Conservation (phyloP, 2,797 vertebrate species). For the Gymnothorax javanicus region DNA sequence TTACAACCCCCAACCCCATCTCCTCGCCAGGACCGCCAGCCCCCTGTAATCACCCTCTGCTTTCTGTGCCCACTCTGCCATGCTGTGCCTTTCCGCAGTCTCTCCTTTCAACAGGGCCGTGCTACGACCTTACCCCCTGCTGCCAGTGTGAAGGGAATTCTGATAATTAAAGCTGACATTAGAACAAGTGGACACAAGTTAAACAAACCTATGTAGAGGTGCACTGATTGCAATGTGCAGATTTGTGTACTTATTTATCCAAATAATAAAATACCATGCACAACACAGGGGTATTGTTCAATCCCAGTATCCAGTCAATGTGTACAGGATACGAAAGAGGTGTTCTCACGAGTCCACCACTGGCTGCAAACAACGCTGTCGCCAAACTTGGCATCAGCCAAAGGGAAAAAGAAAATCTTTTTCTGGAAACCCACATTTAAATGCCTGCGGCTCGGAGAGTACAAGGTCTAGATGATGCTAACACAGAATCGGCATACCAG, state of each 20-base stretch:
- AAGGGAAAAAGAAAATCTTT: background rate
- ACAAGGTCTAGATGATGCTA: background rate
- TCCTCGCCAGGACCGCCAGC: background rate
- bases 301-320: background rate
- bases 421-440: background rate
- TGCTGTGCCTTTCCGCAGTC: background rate
- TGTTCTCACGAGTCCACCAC: background rate
- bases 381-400: background rate
- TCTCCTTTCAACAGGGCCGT: background rate
- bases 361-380: background rate
- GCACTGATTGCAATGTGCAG: background rate
- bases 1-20: background rate
- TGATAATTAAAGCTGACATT: constrained; percentile 8
- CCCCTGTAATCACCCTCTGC: background rate
- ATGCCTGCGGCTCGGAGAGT: background rate
- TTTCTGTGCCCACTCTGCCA: background rate
- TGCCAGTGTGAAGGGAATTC: constrained; percentile 11
- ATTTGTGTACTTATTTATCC: background rate
- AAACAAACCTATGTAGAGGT: background rate
- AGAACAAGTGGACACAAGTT: background rate
- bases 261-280: background rate
- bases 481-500: background rate
- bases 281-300: background rate
- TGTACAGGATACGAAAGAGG: background rate
- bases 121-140: constrained; percentile 38